These are phyloP conservation scores for Hypotaenidia philippensis DNA, from an alignment of 2,797 vertebrate genomes.

Conservation along the genomic window DNA sequence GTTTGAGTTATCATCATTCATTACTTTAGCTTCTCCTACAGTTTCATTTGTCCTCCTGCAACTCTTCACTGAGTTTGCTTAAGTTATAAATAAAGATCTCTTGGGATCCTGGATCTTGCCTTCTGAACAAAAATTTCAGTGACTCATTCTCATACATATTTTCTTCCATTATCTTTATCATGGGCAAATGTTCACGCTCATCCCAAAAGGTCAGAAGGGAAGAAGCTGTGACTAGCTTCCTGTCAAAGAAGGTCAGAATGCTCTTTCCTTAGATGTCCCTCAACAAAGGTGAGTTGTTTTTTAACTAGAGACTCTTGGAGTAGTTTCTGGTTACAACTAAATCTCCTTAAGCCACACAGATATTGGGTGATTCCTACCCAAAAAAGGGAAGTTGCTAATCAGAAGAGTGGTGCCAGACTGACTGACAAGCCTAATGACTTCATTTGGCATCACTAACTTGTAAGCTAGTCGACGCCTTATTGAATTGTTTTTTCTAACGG, in stretches of 20 bases:
- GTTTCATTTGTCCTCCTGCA: slow-evolving; percentile 60
- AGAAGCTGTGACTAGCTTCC: neutral
- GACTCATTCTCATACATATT: slow-evolving; percentile 71
- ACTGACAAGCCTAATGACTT: slow-evolving; percentile 58
- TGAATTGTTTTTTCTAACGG: neutral
- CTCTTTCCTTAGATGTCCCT: neutral
- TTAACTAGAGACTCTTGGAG: neutral
- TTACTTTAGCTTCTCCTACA: slow-evolving; percentile 59
- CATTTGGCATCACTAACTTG: slow-evolving; percentile 33
- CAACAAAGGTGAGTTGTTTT: slow-evolving; percentile 6
- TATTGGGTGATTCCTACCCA: neutral
- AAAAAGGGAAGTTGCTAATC: slow-evolving; percentile 6
- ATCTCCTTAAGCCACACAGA: neutral
- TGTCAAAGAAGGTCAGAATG: slow-evolving; percentile 31
- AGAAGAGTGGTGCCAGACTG: slow-evolving; percentile 40
- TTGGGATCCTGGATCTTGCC: slow-evolving; percentile 65
- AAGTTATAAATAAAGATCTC: slow-evolving; percentile 80
- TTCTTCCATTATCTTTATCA: slow-evolving; percentile 62
- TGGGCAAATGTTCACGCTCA: neutral
- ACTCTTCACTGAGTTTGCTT: slow-evolving; percentile 7
- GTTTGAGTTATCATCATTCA: slow-evolving; percentile 41
- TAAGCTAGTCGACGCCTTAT: neutral
- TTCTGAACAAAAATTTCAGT: slow-evolving; percentile 56
- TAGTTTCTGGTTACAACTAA: neutral
- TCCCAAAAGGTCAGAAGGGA: neutral